Evolutionary conservation across 1,140 invertebrate genomes (phyloP), one percentile per base, ranked within the genome.

Genomic region (Nomia melanderi): DNA sequence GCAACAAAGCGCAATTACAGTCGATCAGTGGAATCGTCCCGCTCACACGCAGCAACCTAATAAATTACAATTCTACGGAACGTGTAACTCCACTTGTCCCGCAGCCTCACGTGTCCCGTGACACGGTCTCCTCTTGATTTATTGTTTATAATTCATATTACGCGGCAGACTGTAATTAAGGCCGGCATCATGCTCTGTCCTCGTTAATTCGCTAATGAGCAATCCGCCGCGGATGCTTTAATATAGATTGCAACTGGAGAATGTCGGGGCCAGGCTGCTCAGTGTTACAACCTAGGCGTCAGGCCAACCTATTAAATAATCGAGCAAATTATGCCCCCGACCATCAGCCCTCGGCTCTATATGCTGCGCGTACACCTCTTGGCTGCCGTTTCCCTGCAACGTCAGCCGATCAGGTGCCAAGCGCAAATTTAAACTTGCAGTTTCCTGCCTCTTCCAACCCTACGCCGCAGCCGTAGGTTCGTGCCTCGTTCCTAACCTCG

Each of bases 281-380:
- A 20, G 54, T 60, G 66, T 56, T 69, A 62, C 82, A 73, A 47
- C n/a, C 72, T 77, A 77, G 78, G 69, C 78, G 62, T 47, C 54
- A 77, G 73, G 76, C 83, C 72, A 78, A 77, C 56, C 77, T 77
- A 84, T 86, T 86, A 86, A 84, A 81, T 82, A 83, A 83, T 82
- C 63, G 44, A 74, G 75, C 81, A 50, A 83, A 83, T 82, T 82
- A 78, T 81, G 29, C 31, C 23, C 60, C 50, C 25, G n/a, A 17
- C 31, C 36, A 4, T 8, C 14, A 14, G 2, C 44, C 44, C 17
- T 44, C 36, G 1, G 1, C 41, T 17, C 41, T 14, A 44, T 39
- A 39, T 39, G 11, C 6, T 39, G 3, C 17, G 6, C 25, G 27
- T n/a, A 11, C 23, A 27, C 36, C 67, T 20, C 54, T 70, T 70